Conservation (phyloP, 2,113 vertebrate genomes). For the Petrocephalus zakoni region DNA sequence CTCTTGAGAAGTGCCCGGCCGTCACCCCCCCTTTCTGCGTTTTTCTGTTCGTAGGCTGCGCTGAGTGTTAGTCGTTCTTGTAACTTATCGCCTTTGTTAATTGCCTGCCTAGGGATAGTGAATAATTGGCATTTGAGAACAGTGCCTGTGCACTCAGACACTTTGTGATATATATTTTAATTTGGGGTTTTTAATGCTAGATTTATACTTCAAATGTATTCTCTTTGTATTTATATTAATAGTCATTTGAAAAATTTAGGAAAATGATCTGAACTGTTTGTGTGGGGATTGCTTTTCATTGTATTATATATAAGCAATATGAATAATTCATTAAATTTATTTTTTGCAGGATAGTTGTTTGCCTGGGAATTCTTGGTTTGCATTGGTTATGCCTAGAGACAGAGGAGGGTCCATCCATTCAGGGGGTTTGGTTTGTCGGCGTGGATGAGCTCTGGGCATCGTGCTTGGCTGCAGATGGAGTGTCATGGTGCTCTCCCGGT, state of each 20-base stretch:
- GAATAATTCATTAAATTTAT: conserved; percentile 11
- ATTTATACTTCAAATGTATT: not conserved
- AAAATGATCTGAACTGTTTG: conserved; percentile 15
- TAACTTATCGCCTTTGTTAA: conserved; percentile 30
- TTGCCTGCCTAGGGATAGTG: conserved; percentile 33
- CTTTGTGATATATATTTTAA: not conserved
- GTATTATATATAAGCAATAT: not conserved
- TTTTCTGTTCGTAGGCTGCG: conserved; percentile 23
- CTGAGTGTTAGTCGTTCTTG: conserved; percentile 24
- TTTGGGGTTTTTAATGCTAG: too few species aligned
- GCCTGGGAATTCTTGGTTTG: not conserved
- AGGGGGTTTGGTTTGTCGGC: not conserved
- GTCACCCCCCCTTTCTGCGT: not conserved
- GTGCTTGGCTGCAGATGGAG: not conserved
- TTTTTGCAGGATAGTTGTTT: conserved; percentile 7
- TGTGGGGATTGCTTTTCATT: conserved; percentile 16
- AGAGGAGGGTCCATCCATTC: not conserved
- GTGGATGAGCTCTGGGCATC: not conserved
- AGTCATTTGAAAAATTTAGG: not conserved
- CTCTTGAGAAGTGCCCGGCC: not conserved
- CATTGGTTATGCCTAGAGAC: not conserved
- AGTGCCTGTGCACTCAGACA: not conserved
- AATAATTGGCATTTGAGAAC: conserved; percentile 28
- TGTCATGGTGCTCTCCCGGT: not conserved
- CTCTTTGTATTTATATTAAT: not conserved